Evolutionary conservation across 1,140 invertebrate genomes (phyloP).

Genomic region (Telenomus remus): DNA sequence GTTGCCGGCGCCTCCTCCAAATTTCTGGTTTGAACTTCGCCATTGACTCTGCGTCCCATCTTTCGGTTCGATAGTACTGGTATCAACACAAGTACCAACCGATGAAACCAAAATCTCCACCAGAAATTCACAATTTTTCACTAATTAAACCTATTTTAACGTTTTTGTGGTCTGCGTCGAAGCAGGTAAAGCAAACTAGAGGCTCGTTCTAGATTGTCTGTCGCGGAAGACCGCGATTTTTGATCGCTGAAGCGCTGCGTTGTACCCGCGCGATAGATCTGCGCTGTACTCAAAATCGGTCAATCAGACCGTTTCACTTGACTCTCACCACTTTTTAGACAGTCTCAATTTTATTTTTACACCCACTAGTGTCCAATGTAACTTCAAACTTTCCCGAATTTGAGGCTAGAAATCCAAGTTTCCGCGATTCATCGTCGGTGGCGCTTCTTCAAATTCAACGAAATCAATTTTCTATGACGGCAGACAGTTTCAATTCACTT

Average conservation of each 20-base stretch:
- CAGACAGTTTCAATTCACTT: too few relatives aligned
- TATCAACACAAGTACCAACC: not conserved
- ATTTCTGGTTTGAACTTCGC: slow-evolving; percentile 59
- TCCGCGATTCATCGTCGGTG: too few relatives aligned
- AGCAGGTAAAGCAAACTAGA: slow-evolving; percentile 23
- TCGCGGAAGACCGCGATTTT: slow-evolving; percentile 26
- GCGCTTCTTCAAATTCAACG: too few relatives aligned
- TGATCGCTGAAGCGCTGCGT: slow-evolving; percentile 12
- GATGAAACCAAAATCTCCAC: not conserved
- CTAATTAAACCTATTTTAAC: slow-evolving; percentile 22
- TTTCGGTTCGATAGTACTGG: slow-evolving; percentile 2
- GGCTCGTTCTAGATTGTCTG: slow-evolving; percentile 3
- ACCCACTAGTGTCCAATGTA: too few relatives aligned
- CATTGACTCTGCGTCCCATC: slow-evolving; percentile 62
- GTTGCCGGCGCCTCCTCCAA: slow-evolving; percentile 59
- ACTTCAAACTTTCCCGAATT: too few relatives aligned
- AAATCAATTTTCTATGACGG: too few relatives aligned
- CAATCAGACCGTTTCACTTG: not conserved
- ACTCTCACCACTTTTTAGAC: not conserved
- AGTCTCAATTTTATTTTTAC: too few relatives aligned
- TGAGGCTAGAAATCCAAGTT: too few relatives aligned
- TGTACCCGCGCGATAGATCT: slow-evolving; percentile 37
- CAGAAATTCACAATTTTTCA: slow-evolving; percentile 1
- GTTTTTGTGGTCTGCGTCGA: slow-evolving; percentile 39
- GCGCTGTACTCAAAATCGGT: slow-evolving; percentile 6